Evolutionary conservation across 2,797 vertebrate species (phyloP).

Genomic region (Cetoscarus ocellatus): DNA sequence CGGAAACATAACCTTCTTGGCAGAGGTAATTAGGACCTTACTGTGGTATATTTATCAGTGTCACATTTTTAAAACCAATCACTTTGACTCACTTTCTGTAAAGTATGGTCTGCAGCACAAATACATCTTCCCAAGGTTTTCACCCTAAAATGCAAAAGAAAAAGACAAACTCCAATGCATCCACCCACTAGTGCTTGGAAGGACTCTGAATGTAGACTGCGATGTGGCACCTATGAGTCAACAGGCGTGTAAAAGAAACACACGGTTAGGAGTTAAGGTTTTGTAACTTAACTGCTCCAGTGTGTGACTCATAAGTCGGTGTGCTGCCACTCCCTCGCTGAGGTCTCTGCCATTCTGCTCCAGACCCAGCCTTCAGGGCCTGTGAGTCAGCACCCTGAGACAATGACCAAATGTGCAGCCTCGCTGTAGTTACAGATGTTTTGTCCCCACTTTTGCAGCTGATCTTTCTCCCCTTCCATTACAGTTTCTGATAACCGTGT

Average conservation of each 20-base stretch:
- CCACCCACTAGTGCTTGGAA: background rate
- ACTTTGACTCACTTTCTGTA: background rate
- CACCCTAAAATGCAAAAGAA: background rate
- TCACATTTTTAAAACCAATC: background rate
- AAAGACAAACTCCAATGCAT: constrained; percentile 1
- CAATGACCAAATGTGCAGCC: constrained; percentile 10
- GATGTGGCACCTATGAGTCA: constrained; percentile 35
- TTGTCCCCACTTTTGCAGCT: background rate
- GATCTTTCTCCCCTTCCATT: background rate
- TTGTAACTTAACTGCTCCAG: constrained; percentile 1
- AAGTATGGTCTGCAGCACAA: background rate
- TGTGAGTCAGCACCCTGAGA: constrained; percentile 54
- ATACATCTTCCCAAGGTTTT: background rate
- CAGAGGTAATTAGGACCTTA: no score
- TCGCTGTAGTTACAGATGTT: background rate
- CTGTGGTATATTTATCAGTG: background rate
- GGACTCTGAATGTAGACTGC: constrained; percentile 2
- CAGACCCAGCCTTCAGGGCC: constrained; percentile 28
- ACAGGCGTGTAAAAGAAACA: background rate
- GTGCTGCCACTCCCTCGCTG: constrained; percentile 23
- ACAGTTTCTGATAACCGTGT: background rate
- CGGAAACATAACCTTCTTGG: no score
- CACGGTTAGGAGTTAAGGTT: constrained; percentile 7
- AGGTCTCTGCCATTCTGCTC: constrained; percentile 17
- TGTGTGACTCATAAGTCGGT: constrained; percentile 37